Base-by-base conservation (phyloP, 1,140 invertebrate species). In the Brachystomella parvula region DNA sequence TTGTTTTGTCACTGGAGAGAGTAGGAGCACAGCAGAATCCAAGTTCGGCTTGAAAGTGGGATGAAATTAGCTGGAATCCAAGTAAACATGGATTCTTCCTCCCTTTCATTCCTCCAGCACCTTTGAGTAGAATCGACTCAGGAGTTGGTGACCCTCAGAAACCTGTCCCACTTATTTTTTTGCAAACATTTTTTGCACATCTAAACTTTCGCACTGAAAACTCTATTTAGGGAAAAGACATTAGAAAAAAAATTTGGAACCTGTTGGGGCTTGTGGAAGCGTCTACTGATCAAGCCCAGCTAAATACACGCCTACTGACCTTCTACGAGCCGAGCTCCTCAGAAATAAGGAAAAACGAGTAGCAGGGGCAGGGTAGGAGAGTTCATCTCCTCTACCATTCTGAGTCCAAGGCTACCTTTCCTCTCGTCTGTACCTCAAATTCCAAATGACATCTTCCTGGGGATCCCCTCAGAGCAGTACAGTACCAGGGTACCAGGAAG, bases 301-400 rank as follows among this genome's bases (percentile, higher is more conserved):
- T 53, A n/a, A 53, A 53, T 53, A 24, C 49, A 12, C 49, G 49
- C 49, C 49, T 53, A 12, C 21, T 53, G 49, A 53, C 49, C 49
- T 53, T 53, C 49, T 24, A 15, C 49, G 6, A 24, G 9, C 9
- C 39, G n/a, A 44, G n/a, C 39, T 44, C 49, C 24, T 53, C 49
- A 53, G 24, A 53, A 53, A n/a, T n/a, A n/a, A n/a, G n/a, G n/a
- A n/a, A n/a, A n/a, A n/a, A n/a, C n/a, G n/a, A n/a, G n/a, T n/a
- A n/a, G n/a, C n/a, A n/a, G n/a, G n/a, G n/a, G n/a, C n/a, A 53
- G 49, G 24, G 15, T 6, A 53, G 49, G 24, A 53, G 49, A 53
- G 49, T 53, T 53, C 49, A 53, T 53, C 49, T 53, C 12, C 49
- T 6, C 24, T 24, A 53, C 35, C 6, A 39, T 39, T 39, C 6